Evolutionary conservation across 2,888 invertebrate genomes (phyloP).

Genomic region (Machimus rusticus): DNA sequence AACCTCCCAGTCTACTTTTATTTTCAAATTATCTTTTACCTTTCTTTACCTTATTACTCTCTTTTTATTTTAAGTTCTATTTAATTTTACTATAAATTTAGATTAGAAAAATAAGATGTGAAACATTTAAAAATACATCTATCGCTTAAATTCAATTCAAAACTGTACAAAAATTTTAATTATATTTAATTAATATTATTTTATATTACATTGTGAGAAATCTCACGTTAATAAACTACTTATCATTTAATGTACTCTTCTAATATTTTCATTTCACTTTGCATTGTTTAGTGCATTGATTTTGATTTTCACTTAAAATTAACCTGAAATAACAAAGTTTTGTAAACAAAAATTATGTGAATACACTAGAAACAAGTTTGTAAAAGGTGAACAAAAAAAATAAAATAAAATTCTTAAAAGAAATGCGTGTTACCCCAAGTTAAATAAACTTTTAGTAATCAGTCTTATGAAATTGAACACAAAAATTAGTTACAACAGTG

Average conservation of each 20-base stretch:
- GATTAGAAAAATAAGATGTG: constrained; percentile 1
- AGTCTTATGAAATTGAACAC: constrained; percentile 28
- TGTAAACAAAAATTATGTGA: constrained; percentile 13
- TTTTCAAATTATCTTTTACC: not conserved
- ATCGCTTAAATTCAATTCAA: not conserved
- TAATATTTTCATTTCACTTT: not conserved
- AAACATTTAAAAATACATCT: constrained; percentile 24
- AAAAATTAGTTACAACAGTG: not conserved
- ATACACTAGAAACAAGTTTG: constrained; percentile 1
- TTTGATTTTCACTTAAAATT: constrained; percentile 29
- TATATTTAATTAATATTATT: not conserved
- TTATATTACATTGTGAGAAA: not conserved
- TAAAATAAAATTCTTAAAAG: not conserved
- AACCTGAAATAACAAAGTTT: not conserved
- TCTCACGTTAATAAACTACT: not conserved
- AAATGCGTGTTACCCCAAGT: not conserved
- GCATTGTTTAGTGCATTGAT: constrained; percentile 13
- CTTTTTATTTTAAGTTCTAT: not conserved
- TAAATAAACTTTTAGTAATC: not conserved
- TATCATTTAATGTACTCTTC: not conserved
- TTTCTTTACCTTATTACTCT: no score
- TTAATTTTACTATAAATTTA: constrained; percentile 3
- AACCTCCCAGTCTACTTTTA: not conserved
- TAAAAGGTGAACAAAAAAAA: not conserved
- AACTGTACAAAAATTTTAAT: constrained; percentile 2